phyloP scores from a whole-genome alignment of 2,888 invertebrate species.

The Chrysodeixis includens region DNA sequence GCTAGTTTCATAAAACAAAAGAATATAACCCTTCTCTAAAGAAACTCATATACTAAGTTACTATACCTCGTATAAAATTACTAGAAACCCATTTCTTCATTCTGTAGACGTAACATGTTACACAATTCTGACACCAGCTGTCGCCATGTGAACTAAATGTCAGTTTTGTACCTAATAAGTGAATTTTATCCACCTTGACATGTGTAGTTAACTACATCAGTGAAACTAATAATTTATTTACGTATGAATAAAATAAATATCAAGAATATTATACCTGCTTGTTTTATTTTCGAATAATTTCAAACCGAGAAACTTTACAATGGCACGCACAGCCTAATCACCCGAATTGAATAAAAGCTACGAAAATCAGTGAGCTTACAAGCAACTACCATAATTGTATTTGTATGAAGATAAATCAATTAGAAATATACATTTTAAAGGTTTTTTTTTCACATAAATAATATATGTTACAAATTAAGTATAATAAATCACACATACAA shows the following conservation, averaged over 20 bases:
- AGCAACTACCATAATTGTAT: no score
- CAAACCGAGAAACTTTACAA: neutral
- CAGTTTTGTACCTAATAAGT: conserved; percentile 55
- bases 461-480: no score
- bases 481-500: no score
- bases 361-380: neutral
- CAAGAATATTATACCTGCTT: conserved; percentile 40
- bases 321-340: neutral
- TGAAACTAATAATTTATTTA: conserved; percentile 65
- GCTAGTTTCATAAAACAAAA: neutral
- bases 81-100: neutral
- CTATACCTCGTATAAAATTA: neutral
- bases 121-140: conserved; percentile 22
- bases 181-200: conserved; percentile 54
- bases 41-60: neutral
- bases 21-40: neutral
- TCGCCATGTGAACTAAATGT: conserved; percentile 21
- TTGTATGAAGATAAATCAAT: no score
- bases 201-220: conserved; percentile 56
- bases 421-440: no score
- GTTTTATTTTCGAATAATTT: conserved; percentile 25
- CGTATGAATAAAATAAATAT: conserved; percentile 61
- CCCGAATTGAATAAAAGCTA: no score
- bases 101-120: conserved; percentile 21
- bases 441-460: no score